phyloP scores from a whole-genome alignment of 2,888 invertebrate genomes.

The Synanthedon andrenaeformis region DNA sequence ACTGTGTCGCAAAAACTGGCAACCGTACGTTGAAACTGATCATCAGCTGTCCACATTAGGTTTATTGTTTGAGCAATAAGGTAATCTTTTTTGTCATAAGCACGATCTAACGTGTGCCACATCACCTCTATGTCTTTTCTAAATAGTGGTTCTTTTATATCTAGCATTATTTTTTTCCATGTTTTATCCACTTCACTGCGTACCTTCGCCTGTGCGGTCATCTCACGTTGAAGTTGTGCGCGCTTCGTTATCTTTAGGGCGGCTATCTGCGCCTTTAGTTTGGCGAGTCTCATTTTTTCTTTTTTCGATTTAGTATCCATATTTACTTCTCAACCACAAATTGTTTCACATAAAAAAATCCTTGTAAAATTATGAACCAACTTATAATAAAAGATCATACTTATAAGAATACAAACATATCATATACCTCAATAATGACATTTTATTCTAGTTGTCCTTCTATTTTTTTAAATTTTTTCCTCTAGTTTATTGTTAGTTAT shows the following conservation, averaged over 20 bases:
- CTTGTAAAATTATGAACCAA: not conserved
- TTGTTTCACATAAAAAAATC: too few relatives aligned
- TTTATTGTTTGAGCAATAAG: conserved; percentile 66
- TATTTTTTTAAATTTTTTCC: too few relatives aligned
- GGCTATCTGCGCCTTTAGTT: conserved; percentile 31
- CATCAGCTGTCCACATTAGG: conserved; percentile 72
- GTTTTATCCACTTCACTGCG: conserved; percentile 39
- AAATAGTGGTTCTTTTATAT: conserved; percentile 53
- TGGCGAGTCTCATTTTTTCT: conserved; percentile 42
- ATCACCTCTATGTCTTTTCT: conserved; percentile 48
- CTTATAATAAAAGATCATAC: not conserved
- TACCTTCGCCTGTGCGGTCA: conserved; percentile 33
- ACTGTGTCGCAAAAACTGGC: conserved; percentile 74
- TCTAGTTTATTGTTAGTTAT: too few relatives aligned
- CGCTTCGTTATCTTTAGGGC: conserved; percentile 32
- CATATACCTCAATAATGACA: not conserved
- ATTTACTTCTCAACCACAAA: conserved; percentile 1
- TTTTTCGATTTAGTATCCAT: conserved; percentile 52
- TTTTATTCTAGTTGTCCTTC: too few relatives aligned
- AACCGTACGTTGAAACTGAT: conserved; percentile 74
- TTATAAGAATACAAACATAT: not conserved
- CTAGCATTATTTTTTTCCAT: conserved; percentile 49
- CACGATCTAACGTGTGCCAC: conserved; percentile 65
- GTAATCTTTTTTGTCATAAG: conserved; percentile 70
- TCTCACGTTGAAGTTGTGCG: conserved; percentile 42